Conservation (phyloP, 1,140 invertebrate genomes). For the Akabosia matsudoensis region DNA sequence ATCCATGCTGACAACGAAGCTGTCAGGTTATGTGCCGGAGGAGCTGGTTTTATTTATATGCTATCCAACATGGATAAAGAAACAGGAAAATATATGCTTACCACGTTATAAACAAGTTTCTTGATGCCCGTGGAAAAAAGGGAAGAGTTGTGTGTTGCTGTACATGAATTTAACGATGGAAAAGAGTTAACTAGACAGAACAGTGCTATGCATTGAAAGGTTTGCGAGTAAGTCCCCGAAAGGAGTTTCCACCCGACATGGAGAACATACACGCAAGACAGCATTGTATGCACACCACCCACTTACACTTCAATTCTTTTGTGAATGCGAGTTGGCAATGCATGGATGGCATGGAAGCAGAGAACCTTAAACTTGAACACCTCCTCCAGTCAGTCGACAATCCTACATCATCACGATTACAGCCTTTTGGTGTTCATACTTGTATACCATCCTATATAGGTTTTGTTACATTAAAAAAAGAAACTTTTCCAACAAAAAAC, state of each 20-base stretch:
- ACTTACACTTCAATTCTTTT: not conserved
- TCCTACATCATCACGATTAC: constrained; percentile 4
- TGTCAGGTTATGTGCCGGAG: not conserved
- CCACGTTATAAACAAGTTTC: too few relatives aligned
- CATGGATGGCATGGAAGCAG: constrained; percentile 27
- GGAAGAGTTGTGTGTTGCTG: too few relatives aligned
- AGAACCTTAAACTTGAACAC: constrained; percentile 43
- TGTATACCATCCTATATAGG: too few relatives aligned
- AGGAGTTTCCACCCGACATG: constrained; percentile 13
- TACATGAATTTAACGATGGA: constrained; percentile 22
- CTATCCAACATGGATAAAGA: too few relatives aligned
- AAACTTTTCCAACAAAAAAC: not conserved
- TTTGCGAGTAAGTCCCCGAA: constrained; percentile 5
- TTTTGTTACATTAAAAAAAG: too few relatives aligned
- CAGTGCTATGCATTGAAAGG: too few relatives aligned
- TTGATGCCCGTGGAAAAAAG: too few relatives aligned
- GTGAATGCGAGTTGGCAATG: not conserved
- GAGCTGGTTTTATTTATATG: not conserved
- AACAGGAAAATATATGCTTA: too few relatives aligned
- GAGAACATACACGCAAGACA: not conserved
- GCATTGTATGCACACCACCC: not conserved
- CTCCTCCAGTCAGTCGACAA: constrained; percentile 29
- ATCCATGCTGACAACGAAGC: not conserved
- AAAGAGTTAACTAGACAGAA: constrained; percentile 18
- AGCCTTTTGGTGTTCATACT: too few relatives aligned